Base-by-base conservation (phyloP, 2,888 invertebrate genomes). In the Sarcophaga rosellei region DNA sequence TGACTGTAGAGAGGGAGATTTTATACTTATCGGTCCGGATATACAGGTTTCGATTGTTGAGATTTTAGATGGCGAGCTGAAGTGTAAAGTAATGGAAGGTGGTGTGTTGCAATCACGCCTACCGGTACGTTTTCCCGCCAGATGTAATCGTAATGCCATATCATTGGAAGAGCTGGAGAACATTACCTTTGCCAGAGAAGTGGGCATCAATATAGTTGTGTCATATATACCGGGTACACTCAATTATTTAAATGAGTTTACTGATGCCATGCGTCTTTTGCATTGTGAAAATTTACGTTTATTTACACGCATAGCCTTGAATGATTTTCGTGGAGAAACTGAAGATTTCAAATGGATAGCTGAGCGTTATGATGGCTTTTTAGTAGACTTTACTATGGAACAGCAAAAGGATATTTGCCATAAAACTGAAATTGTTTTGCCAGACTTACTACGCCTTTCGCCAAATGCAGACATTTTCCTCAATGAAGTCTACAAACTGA, bases 131-230 rank as follows among this genome's bases (percentile, higher is more conserved):
- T 91, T 92, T 15, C 92, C 92, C 0, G 59, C 84, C 1, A 86
- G 88, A 21, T 91, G 91, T 68, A 17, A 83, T 4, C 89, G 88
- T 3, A 87, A 74, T 78, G 88, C 87, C 4, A 44, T 92, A 4
- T 92, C 93, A 1, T 86, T 90, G 23, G 93, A 93, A 86, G 92
- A 93, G 74, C 82, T 93, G 1, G 92, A 93, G 82, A 92, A 93
- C 62, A 78, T 92, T 4, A 91, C 91, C 0, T 92, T 93, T 80
- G 90, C 90, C 21, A 89, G 90, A 5, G 92, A 90, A 45, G 89
- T 90, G 25, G 90, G 91, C n/a, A 88, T 92, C 6, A 90, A 90
- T 75, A 89, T 92, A 15, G 80, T 92, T 11, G 88, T 92, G 0
- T 89, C 91, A 1, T 77, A 90, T 45, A 84, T 89, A 2, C 78